phyloP scores from a whole-genome alignment of 2,888 invertebrate species.

The Halictus ligatus region DNA sequence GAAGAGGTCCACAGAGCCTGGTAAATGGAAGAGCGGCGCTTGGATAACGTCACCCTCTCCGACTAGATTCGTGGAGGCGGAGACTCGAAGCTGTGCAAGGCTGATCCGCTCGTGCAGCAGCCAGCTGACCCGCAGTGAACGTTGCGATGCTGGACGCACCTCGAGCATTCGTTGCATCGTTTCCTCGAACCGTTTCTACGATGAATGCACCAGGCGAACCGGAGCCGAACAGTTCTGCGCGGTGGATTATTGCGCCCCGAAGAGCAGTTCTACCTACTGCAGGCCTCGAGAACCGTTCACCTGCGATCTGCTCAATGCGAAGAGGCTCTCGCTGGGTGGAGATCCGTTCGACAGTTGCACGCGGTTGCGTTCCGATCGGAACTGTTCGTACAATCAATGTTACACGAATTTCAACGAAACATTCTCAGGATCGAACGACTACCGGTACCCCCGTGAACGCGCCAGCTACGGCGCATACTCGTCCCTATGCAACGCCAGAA shows the following conservation, averaged over 20 bases:
- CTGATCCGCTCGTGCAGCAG: not conserved
- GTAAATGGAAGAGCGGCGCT: not conserved
- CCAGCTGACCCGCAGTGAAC: not conserved
- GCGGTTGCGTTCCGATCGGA: constrained; percentile 17
- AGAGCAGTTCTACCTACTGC: not conserved
- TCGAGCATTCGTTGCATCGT: not conserved
- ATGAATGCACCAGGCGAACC: not conserved
- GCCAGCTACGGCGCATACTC: not conserved
- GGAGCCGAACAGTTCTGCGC: constrained; percentile 1
- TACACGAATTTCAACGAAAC: constrained; percentile 23
- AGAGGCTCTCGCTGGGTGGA: constrained; percentile 8
- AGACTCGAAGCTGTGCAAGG: not conserved
- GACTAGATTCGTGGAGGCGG: not conserved
- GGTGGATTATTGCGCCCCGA: not conserved
- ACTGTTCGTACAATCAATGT: constrained; percentile 26
- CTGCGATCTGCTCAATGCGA: constrained; percentile 21
- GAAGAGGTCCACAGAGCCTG: not conserved
- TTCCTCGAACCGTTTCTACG: not conserved
- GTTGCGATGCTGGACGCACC: not conserved
- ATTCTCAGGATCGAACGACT: not conserved
- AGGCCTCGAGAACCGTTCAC: constrained; percentile 16
- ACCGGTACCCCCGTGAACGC: constrained; percentile 3
- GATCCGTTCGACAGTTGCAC: constrained; percentile 15
- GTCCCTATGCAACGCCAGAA: not conserved
- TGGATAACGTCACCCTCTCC: not conserved